Base-by-base conservation (phyloP, 1,140 invertebrate species). In the Battus philenor region DNA sequence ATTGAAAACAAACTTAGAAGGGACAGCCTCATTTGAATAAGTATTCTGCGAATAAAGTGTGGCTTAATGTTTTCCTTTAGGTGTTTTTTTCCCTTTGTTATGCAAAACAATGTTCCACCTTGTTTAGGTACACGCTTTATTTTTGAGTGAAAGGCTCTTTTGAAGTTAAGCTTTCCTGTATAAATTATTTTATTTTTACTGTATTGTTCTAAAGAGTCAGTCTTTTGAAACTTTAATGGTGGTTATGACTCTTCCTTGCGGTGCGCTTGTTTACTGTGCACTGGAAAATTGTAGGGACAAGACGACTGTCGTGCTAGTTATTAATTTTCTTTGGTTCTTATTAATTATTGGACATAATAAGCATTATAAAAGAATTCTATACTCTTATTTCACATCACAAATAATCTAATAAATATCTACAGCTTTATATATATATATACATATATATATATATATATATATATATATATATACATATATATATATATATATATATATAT, bases 1-100 rank as follows among this genome's bases (percentile, higher is more conserved):
- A 84, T 84, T 84, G 80, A 84, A 84, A 84, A 84, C 72, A 84
- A 84, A 84, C 81, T 85, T 82, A 81, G 78, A 79, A 85, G 81
- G 78, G 78, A 82, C 80, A 77, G 75, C 68, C 72, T 85, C 78
- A 85, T 85, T 85, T 85, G 78, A 85, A 85, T 85, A 85, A 85
- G 81, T 85, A 85, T 85, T 80, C 73, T 73, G 71, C 69, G 76
- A 85, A 85, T 82, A 82, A 85, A 84, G 80, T 84, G 80, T 81
- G 80, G 80, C 78, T 84, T 84, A 79, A 84, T 84, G 78, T 84
- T 84, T 84, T 82, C 80, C 77, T 84, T 84, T 77, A 80, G 80
- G 77, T 81, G 74, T 84, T 81, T 84, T 80, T 82, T 77, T 68
- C 62, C 69, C 76, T 84, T 84, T 84, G 80, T 84, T 80, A 84